Evolutionary conservation across 2,888 invertebrate species (phyloP), one percentile per base, ranked within the genome.

Genomic region (Philereme vetulata): DNA sequence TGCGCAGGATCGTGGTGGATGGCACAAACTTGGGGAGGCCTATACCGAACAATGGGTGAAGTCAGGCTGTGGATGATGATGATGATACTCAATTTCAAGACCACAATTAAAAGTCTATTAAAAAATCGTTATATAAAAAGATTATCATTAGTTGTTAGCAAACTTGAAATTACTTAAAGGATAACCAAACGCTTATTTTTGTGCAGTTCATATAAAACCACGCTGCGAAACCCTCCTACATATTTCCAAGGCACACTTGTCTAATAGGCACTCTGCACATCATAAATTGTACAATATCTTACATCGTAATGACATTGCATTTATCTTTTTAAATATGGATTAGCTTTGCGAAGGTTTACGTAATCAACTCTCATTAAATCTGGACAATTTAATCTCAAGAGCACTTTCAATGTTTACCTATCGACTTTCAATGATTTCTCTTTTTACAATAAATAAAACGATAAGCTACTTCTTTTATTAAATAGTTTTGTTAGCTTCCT

Each of bases 281-380:
- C 35, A 36, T 36, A 11, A 11, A 11, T 4, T 11, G 11, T 5
- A 44, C 5, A 11, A 11, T 21, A 4, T 46, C 33, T 9, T 8
- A 4, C 34, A 40, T 43, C 11, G 32, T 43, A 51, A 51, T 43
- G 34, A 35, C 51, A 40, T 9, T n/a, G 42, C 40, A 34, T 40
- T 51, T 11, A 33, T 43, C 38, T 40, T 50, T 38, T 40, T 48
- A 36, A 49, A 50, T 38, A 21, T 38, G 38, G 32, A 50, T 5
- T 43, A 32, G 9, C 42, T 43, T 51, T 38, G 42, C 54, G 43
- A 40, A 56, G 35, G 38, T 60, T 57, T 57, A 62, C 54, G 62
- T 48, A 59, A 68, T 62, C 59, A 59, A 62, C 63, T 68, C 66
- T 66, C 65, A 58, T 66, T 59, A 60, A 56, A 51, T 55, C 59